Conservation (phyloP, 2,113 vertebrate species). For the Okapia johnstoni region DNA sequence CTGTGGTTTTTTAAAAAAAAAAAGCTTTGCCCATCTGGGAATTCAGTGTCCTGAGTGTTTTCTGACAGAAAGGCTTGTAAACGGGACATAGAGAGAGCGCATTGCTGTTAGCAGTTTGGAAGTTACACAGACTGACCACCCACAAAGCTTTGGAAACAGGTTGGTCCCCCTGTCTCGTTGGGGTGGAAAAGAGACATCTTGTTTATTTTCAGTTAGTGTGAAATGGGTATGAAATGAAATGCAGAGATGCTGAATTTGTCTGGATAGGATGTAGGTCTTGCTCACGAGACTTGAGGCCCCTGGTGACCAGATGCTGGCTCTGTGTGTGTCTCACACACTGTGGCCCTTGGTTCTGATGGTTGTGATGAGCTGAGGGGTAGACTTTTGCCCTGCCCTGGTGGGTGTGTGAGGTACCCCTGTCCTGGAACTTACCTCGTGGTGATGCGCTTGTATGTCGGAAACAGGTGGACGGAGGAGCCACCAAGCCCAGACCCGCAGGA, state of each 20-base stretch:
- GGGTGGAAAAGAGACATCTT: background rate
- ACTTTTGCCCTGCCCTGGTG: background rate
- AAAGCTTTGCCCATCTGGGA: background rate
- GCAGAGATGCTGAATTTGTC: background rate
- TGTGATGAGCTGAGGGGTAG: background rate
- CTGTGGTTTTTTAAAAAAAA: background rate
- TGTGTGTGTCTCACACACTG: background rate
- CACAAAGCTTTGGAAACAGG: background rate
- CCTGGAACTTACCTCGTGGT: background rate
- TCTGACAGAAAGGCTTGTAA: background rate
- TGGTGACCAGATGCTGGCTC: no score
- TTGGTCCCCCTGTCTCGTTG: no score
- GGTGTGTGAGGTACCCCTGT: background rate
- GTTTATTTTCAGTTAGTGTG: background rate
- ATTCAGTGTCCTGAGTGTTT: background rate
- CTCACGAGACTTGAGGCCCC: background rate
- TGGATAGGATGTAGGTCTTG: background rate
- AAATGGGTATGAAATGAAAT: background rate
- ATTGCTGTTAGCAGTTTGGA: accelerated
- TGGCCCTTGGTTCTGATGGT: background rate
- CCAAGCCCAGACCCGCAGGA: background rate
- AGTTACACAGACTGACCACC: background rate
- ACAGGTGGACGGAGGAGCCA: background rate
- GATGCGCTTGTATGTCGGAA: background rate
- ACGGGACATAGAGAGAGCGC: accelerated